Conservation (phyloP, 2,888 invertebrate species). For the Drosophila parthenogenetica region DNA sequence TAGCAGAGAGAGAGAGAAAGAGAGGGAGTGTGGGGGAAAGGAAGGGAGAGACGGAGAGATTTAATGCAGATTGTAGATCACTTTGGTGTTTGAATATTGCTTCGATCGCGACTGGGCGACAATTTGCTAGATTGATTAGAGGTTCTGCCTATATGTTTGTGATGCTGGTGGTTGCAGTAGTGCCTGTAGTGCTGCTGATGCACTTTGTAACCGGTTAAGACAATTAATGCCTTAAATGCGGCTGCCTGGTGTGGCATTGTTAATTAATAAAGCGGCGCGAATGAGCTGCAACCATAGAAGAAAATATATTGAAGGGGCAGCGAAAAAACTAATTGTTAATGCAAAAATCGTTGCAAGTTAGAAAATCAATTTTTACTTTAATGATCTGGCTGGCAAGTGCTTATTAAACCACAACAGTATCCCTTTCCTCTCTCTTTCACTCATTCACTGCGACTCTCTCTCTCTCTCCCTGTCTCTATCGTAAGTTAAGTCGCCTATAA, state of each 20-base stretch:
- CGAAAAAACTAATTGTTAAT: slow-evolving; percentile 70
- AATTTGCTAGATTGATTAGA: slow-evolving; percentile 82
- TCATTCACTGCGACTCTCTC: background rate
- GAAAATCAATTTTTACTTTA: slow-evolving; percentile 81
- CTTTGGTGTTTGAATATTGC: slow-evolving; percentile 56
- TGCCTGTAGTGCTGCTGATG: slow-evolving; percentile 8
- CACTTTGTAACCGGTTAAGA: slow-evolving; percentile 58
- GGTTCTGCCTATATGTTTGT: slow-evolving; percentile 51
- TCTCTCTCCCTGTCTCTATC: background rate
- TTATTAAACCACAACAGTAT: slow-evolving; percentile 60
- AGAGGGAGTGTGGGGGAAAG: background rate
- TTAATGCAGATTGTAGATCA: slow-evolving; percentile 23
- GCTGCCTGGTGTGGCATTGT: slow-evolving; percentile 78
- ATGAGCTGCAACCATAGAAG: slow-evolving; percentile 39
- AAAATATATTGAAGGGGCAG: slow-evolving; percentile 6
- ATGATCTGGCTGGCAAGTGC: slow-evolving; percentile 73
- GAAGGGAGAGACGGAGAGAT: slow-evolving; percentile 13
- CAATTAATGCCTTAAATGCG: slow-evolving; percentile 80
- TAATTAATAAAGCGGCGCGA: slow-evolving; percentile 74
- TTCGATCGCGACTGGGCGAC: slow-evolving; percentile 68
- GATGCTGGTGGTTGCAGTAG: background rate
- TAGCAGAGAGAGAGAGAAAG: slow-evolving; percentile 19
- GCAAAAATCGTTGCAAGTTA: slow-evolving; percentile 79
- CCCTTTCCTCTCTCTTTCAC: background rate
- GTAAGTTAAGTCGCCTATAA: slow-evolving; percentile 46